A percentile compares a stretch with the other conserved stretches of the same genome.
These are phyloP conservation scores for Ectropis grisescens DNA, from an alignment of 1,140 invertebrate genomes.

Conservation along the genomic window DNA sequence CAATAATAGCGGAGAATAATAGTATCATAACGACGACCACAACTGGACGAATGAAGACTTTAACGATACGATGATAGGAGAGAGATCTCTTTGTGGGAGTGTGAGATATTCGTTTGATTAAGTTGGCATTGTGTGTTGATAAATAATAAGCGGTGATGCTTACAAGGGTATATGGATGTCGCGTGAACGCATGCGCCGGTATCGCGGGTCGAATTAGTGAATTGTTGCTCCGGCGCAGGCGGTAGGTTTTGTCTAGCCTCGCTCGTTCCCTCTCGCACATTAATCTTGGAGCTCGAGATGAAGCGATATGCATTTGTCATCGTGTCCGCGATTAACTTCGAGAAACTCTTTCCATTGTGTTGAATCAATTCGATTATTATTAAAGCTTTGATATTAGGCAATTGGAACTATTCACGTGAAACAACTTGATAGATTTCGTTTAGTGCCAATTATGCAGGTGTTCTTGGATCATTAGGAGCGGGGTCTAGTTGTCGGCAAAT, in stretches of 20 bases:
- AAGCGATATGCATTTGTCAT: constrained; percentile 66
- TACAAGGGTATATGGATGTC: constrained; percentile 47
- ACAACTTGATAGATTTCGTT: constrained; percentile 7
- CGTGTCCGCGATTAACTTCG: constrained; percentile 50
- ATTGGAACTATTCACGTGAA: constrained; percentile 10
- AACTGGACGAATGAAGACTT: constrained; percentile 13
- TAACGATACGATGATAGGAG: constrained; percentile 5
- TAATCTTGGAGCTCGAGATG: constrained; percentile 57
- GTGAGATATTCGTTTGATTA: constrained; percentile 6
- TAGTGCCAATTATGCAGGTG: neutral
- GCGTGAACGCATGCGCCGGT: constrained; percentile 35
- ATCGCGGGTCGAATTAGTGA: constrained; percentile 41
- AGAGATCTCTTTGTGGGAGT: constrained; percentile 10
- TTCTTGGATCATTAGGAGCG: constrained; percentile 2
- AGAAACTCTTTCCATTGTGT: constrained; percentile 49
- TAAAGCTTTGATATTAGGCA: constrained; percentile 19
- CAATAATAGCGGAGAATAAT: constrained; percentile 8
- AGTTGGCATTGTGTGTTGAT: constrained; percentile 29
- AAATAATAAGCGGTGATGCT: constrained; percentile 62
- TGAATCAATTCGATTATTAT: constrained; percentile 55
- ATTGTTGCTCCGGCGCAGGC: constrained; percentile 35
- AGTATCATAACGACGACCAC: constrained; percentile 9
- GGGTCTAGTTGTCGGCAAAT: constrained; percentile 18
- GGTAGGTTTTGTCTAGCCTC: constrained; percentile 50
- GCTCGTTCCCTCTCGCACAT: constrained; percentile 41